Evolutionary conservation across 2,113 vertebrate species (phyloP).

Genomic region (Serilophus lunatus): DNA sequence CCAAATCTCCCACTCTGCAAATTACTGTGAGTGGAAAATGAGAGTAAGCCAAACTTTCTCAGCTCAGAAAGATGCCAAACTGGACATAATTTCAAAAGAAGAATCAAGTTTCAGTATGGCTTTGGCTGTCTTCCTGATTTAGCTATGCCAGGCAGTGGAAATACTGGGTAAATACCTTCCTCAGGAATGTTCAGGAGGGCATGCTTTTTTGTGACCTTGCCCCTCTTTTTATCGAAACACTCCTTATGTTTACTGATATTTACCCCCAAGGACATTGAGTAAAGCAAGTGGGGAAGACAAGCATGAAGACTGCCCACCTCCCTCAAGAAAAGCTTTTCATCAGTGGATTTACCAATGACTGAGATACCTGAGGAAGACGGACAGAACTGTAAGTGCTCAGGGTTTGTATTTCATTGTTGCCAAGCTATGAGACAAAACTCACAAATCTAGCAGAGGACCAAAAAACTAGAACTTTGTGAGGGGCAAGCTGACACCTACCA

Average conservation of each 20-base stretch:
- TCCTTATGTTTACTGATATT: slow-evolving; percentile 39
- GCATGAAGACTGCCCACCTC: neutral
- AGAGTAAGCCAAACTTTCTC: neutral
- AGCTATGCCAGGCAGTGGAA: neutral
- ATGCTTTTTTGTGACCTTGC: slow-evolving; percentile 14
- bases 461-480: neutral
- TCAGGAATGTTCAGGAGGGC: neutral
- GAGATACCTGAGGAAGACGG: neutral
- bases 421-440: neutral
- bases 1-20: neutral
- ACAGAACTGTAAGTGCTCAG: neutral
- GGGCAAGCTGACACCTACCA: slow-evolving; percentile 16
- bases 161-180: slow-evolving; percentile 1
- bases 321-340: slow-evolving; percentile 6
- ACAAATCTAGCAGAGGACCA: slow-evolving; percentile 8
- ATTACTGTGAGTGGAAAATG: neutral
- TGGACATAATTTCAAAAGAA: neutral
- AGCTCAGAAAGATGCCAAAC: slow-evolving; percentile 4
- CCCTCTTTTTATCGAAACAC: slow-evolving; percentile 31
- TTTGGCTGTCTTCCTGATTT: neutral
- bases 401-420: neutral
- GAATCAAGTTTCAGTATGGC: neutral
- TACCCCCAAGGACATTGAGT: neutral
- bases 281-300: slow-evolving; percentile 11
- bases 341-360: neutral